phyloP scores from a whole-genome alignment of 2,888 invertebrate species.

The Meloe dianella region DNA sequence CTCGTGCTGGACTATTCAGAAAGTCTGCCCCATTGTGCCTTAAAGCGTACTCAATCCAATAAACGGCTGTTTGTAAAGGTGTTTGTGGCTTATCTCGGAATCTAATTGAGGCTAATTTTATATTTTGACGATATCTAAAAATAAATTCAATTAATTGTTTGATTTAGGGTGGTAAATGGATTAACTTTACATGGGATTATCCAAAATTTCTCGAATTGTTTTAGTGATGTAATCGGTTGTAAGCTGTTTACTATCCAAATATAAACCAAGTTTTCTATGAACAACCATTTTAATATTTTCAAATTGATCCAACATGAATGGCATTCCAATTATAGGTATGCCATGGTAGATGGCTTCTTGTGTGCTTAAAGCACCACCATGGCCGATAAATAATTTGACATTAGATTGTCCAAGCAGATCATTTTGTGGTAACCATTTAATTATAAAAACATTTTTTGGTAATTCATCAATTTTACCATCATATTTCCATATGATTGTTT shows the following conservation, averaged over 20 bases:
- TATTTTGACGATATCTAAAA: slow-evolving; percentile 29
- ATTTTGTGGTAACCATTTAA: slow-evolving; percentile 28
- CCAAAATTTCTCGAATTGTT: slow-evolving; percentile 38
- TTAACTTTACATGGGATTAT: slow-evolving; percentile 34
- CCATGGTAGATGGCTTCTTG: slow-evolving; percentile 40
- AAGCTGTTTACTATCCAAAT: slow-evolving; percentile 37
- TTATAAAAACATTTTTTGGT: slow-evolving; percentile 38
- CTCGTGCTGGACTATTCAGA: slow-evolving; percentile 14
- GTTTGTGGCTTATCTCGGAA: slow-evolving; percentile 31
- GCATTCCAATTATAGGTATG: slow-evolving; percentile 40
- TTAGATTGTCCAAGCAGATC: slow-evolving; percentile 11
- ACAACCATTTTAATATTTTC: slow-evolving; percentile 46
- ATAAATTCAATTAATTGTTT: not conserved
- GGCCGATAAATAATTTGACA: slow-evolving; percentile 35
- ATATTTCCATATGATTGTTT: slow-evolving; percentile 58
- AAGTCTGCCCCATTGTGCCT: slow-evolving; percentile 32
- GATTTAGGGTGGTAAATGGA: not conserved
- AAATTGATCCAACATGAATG: slow-evolving; percentile 42
- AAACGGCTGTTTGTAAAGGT: slow-evolving; percentile 28
- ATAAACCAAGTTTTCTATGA: slow-evolving; percentile 40
- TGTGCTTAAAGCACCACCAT: slow-evolving; percentile 42
- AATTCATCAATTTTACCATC: slow-evolving; percentile 48
- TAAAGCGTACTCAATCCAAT: slow-evolving; percentile 35
- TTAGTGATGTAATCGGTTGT: slow-evolving; percentile 34
- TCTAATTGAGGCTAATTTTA: slow-evolving; percentile 27